phyloP scores from a whole-genome alignment of 2,888 invertebrate species.

The Eumacrocentrus americanus region DNA sequence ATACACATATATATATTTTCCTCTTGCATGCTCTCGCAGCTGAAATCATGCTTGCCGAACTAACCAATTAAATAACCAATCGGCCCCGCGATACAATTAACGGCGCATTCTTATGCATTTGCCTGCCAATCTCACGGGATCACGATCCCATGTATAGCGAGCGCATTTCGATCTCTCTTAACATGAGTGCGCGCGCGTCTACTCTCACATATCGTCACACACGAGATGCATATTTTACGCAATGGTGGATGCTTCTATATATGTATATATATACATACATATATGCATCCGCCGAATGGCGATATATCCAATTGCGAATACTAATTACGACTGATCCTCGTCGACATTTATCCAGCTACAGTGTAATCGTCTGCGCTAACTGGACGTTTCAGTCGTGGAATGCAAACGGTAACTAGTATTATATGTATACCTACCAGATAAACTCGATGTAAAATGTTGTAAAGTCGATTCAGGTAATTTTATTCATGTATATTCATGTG shows the following conservation, averaged over 20 bases:
- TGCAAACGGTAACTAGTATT: conserved; percentile 14
- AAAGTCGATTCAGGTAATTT: no score
- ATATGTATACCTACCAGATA: background rate
- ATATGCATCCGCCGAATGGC: background rate
- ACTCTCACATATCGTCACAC: conserved; percentile 3
- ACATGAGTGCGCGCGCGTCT: background rate
- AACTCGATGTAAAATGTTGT: no score
- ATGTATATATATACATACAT: background rate
- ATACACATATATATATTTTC: no score
- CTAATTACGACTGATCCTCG: conserved; percentile 17
- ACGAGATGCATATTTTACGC: conserved; percentile 9
- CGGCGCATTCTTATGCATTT: conserved; percentile 51
- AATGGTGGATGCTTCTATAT: background rate
- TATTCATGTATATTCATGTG: no score
- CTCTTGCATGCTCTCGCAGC: no score
- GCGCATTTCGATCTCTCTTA: background rate
- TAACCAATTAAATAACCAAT: conserved; percentile 55
- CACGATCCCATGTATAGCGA: conserved; percentile 18
- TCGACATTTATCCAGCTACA: conserved; percentile 18
- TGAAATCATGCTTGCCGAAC: conserved; percentile 42
- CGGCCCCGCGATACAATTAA: conserved; percentile 55
- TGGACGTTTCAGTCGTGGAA: conserved; percentile 11
- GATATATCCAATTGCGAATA: conserved; percentile 22
- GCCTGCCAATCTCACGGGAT: conserved; percentile 45
- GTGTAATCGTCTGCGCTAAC: conserved; percentile 17